Conservation (phyloP, 2,888 invertebrate genomes). For the Ophion costatus region DNA sequence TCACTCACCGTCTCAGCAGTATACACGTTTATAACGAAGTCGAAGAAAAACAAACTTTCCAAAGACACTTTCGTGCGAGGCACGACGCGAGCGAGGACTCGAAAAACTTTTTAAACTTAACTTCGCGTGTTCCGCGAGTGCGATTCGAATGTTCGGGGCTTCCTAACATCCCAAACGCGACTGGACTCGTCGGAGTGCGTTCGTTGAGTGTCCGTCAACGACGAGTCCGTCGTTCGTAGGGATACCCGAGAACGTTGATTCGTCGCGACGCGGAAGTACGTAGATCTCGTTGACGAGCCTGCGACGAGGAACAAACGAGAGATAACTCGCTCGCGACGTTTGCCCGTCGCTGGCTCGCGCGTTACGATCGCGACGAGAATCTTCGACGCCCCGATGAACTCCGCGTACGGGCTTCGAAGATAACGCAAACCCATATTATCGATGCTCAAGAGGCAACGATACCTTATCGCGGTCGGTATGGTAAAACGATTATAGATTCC, state of each 20-base stretch:
- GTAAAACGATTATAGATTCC: too few species aligned
- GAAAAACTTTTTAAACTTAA: slow-evolving; percentile 26
- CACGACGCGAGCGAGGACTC: slow-evolving; percentile 5
- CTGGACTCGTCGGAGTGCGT: slow-evolving; percentile 50
- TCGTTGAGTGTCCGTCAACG: slow-evolving; percentile 52
- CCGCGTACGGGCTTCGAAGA: slow-evolving; percentile 33
- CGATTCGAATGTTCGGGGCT: slow-evolving; percentile 46
- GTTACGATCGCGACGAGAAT: slow-evolving; percentile 38
- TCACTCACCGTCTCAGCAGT: slow-evolving; percentile 82
- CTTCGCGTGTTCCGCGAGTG: slow-evolving; percentile 51
- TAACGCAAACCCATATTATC: slow-evolving; percentile 29
- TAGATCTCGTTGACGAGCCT: slow-evolving; percentile 30
- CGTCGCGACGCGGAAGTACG: slow-evolving; percentile 29
- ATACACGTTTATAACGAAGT: slow-evolving; percentile 48
- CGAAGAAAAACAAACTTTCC: slow-evolving; percentile 28
- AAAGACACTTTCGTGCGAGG: slow-evolving; percentile 53
- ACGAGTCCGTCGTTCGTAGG: slow-evolving; percentile 53
- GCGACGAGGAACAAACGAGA: slow-evolving; percentile 28
- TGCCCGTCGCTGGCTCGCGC: slow-evolving; percentile 36
- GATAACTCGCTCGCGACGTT: neutral
- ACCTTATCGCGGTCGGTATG: too few species aligned
- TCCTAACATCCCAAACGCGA: slow-evolving; percentile 30
- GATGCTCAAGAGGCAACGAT: too few species aligned
- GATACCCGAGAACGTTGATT: slow-evolving; percentile 26
- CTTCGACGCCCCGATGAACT: neutral